Conservation (phyloP, 2,113 vertebrate species). For the Dicaeum eximium region DNA sequence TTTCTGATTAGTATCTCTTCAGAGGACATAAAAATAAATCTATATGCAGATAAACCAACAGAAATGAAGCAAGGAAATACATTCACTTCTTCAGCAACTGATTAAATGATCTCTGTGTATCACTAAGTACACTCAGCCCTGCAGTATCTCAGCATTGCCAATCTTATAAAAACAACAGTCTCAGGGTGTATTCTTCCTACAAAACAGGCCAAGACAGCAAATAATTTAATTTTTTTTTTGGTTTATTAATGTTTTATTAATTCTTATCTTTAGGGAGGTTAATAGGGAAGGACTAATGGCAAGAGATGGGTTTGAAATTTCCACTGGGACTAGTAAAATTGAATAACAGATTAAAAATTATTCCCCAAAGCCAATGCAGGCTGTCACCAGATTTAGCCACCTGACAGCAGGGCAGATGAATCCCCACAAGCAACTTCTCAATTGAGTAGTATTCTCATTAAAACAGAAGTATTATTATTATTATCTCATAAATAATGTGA, state of each 20-base stretch:
- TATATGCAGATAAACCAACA: neutral
- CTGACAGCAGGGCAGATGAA: neutral
- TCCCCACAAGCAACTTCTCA: neutral
- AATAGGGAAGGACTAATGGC: neutral
- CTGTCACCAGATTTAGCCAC: neutral
- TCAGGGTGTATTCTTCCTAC: neutral
- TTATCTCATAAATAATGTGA: neutral
- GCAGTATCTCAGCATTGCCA: neutral
- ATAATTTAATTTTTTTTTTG: neutral
- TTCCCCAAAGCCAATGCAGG: neutral
- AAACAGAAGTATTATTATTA: neutral
- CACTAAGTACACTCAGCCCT: neutral
- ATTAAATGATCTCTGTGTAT: neutral
- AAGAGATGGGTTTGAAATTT: neutral
- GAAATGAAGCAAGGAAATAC: neutral
- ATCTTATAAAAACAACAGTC: neutral
- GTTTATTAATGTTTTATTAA: neutral
- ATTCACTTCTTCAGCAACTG: neutral
- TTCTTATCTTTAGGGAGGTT: neutral
- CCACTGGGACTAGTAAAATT: neutral
- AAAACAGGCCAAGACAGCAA: neutral
- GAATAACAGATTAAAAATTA: neutral
- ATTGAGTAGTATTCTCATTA: neutral
- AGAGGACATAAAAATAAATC: neutral
- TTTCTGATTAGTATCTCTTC: neutral